Evolutionary conservation across 2,888 invertebrate species (phyloP).

Genomic region (Cephus rjabovi): DNA sequence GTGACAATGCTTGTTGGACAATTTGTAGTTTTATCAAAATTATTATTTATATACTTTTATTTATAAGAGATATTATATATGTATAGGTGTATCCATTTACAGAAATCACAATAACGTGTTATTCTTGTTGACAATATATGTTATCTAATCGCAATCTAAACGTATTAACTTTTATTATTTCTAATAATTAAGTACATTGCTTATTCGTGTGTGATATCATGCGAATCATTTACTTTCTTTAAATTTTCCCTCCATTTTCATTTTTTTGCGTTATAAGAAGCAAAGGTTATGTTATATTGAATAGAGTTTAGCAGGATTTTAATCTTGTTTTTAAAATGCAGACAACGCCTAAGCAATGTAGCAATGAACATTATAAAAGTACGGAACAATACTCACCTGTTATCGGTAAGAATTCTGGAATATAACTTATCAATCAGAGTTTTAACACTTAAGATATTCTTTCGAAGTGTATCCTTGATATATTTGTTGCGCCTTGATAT

Average conservation of each 20-base stretch:
- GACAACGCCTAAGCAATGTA: constrained; percentile 15
- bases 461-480: background rate
- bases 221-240: background rate
- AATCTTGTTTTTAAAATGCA: constrained; percentile 7
- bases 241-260: background rate
- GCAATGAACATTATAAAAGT: background rate
- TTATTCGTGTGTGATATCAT: background rate
- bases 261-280: background rate
- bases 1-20: background rate
- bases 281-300: background rate
- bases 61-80: background rate
- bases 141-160: background rate
- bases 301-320: background rate
- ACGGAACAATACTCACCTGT: constrained; percentile 34
- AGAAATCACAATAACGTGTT: background rate
- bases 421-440: background rate
- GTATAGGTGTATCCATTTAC: background rate
- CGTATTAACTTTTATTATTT: background rate
- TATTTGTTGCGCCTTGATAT: background rate
- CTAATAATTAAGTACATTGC: no score
- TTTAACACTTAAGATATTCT: background rate
- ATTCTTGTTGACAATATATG: background rate
- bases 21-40: background rate
- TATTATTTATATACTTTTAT: background rate
- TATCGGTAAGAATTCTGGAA: constrained; percentile 28